A percentile compares a stretch with the other conserved stretches of the same genome.
These are phyloP conservation scores for Homalodisca vitripennis DNA, from an alignment of 1,140 invertebrate species.

Conservation along the genomic window DNA sequence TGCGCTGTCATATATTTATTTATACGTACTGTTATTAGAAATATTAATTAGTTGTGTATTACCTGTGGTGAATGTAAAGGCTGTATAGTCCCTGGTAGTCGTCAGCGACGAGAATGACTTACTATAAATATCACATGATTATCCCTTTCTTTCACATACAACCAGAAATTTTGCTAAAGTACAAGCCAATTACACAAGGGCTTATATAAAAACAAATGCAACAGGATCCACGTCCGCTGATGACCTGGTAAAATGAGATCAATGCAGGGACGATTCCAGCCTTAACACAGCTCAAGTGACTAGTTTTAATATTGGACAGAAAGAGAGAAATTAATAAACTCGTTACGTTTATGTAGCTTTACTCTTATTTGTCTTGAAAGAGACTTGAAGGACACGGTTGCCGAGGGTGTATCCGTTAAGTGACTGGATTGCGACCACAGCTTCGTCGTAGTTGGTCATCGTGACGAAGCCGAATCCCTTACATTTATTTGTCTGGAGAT, in stretches of 20 bases:
- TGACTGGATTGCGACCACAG: constrained; percentile 94
- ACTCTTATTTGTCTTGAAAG: constrained; percentile 95
- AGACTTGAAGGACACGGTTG: constrained; percentile 97
- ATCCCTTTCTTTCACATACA: neutral
- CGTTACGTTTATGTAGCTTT: constrained; percentile 75
- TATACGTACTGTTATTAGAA: neutral
- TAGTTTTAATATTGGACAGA: constrained; percentile 12
- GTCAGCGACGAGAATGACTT: neutral
- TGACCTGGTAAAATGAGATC: constrained; percentile 33
- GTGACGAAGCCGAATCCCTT: constrained; percentile 99
- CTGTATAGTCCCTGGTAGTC: neutral
- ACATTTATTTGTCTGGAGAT: constrained; percentile 98
- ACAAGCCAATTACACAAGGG: neutral
- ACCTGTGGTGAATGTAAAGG: neutral
- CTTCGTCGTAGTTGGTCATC: constrained; percentile 99
- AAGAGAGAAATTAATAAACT: constrained; percentile 8
- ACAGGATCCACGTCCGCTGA: neutral
- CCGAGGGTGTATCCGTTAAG: constrained; percentile 97
- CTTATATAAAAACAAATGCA: neutral
- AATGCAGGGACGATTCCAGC: constrained; percentile 34
- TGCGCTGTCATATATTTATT: neutral
- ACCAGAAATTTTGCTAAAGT: neutral
- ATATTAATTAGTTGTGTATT: neutral
- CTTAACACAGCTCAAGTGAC: constrained; percentile 38
- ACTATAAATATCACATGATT: constrained; percentile 19